These are phyloP conservation scores for Erethizon dorsatum DNA, from an alignment of 2,797 vertebrate species.

Conservation along the genomic window DNA sequence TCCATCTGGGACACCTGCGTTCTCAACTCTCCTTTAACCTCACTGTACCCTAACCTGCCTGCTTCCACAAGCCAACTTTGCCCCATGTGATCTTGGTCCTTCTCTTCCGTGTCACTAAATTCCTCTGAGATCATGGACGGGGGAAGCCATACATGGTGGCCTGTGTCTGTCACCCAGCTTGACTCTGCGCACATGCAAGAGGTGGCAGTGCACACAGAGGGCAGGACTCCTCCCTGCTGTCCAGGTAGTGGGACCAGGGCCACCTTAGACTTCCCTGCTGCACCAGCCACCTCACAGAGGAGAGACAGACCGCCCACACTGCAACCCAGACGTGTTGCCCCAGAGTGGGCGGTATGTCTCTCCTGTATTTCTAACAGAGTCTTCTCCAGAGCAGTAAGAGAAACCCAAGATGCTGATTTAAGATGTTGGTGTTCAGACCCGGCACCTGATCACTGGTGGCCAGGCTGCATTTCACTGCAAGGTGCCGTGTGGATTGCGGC, in stretches of 20 bases:
- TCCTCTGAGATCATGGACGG: neutral
- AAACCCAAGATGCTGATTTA: neutral
- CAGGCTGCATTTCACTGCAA: neutral
- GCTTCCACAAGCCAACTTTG: too few relatives aligned
- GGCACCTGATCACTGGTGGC: neutral
- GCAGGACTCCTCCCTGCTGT: neutral
- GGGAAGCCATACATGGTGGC: neutral
- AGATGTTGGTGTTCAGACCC: neutral
- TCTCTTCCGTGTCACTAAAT: neutral
- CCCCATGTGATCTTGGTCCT: neutral
- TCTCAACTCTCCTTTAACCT: neutral
- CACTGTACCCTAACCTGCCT: neutral
- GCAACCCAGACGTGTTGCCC: rapidly evolving
- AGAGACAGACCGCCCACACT: too few relatives aligned
- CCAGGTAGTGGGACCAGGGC: neutral
- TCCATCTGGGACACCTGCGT: neutral
- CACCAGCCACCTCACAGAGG: neutral
- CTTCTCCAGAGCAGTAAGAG: neutral
- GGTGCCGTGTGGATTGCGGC: rapidly evolving
- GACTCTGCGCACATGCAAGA: neutral
- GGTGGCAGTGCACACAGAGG: neutral
- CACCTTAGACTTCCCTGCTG: neutral
- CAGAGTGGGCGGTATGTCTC: too few relatives aligned
- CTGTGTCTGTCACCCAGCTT: neutral
- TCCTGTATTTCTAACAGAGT: neutral